Evolutionary conservation across 1,140 invertebrate genomes (phyloP), one percentile per base, ranked within the genome.

Genomic region (Aporrectodea caliginosa): DNA sequence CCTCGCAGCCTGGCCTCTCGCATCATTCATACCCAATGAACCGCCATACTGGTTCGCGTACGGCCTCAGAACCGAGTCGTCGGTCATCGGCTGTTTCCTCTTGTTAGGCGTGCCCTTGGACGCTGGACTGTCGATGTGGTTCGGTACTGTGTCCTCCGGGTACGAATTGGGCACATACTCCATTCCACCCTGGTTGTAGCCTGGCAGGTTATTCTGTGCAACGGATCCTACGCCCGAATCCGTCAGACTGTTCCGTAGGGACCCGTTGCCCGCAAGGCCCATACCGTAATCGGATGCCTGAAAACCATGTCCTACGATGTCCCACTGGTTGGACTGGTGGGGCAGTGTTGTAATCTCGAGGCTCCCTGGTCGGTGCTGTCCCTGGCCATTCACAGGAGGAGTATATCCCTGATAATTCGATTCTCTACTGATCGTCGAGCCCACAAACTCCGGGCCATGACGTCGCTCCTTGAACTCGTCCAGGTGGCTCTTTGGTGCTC

Each of bases 301-400:
- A 58, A 58, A 58, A 58, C 43, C 43, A 58, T 58, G 43, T 22
- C 43, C 43, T 12, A 58, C 43, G 43, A 58, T 58, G 22, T 22
- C 43, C 43, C 43, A 58, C 43, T 81, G 34, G 81, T 84, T 33
- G 82, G 84, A 78, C 80, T 86, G 78, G 58, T 79, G 79, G 2
- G 78, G 76, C 30, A 78, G 78, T 58, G 78, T 73, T 34, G 81
- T 89, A 35, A 94, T 87, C 85, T 94, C 93, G 79, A 94, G 93
- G 70, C 93, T 93, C 86, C 92, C 93, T 6, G 93, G 93, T 82
- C 93, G 88, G 1, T 92, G 90, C 22, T 92, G 92, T 79, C 91
- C 6, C 43, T 58, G 43, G 6, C 43, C 43, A 6, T 58, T 6
- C 43, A 58, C 43, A 58, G 43, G 43, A 35, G 33, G 77, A 58